Evolutionary conservation across 1,140 invertebrate genomes (phyloP), one percentile per base, ranked within the genome.

Genomic region (Parapsyche elsis): DNA sequence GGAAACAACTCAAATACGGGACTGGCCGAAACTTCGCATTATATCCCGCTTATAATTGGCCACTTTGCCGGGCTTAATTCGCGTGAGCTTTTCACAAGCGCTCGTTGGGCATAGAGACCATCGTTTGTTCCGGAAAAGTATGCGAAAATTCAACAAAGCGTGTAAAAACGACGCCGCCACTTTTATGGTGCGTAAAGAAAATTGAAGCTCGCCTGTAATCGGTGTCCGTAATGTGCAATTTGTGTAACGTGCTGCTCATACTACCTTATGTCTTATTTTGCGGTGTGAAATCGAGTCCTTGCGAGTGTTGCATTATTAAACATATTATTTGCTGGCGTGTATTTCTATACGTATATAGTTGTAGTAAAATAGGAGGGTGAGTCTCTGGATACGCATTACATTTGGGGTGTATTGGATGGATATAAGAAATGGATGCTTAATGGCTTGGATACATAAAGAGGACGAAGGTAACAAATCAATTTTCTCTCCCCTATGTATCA

Each of bases 381-480:
- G 21, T 24, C 21, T 16, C n/a, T n/a, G n/a, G n/a, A 24, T 30
- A 24, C 24, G 23, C 21, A 67, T 67, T 67, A 61, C 16, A 23
- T 9, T 9, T 26, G 23, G 64, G 64, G 45, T 75, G 9, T 24
- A 75, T 46, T 24, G 57, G 16, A 45, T 26, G 44, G 26, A 77
- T 77, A 30, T 19, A 77, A 77, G 10, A 59, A 77, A 77, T 77
- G n/a, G 26, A 53, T 64, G 75, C 30, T 77, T 64, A 77, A 77
- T 77, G 75, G 75, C 16, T 64, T 24, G 75, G 24, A 64, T 64
- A 46, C 64, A 77, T 64, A 77, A 44, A 46, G 26, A 53, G 46
- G 73, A 75, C 23, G 23, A 75, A 59, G 73, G 53, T 57, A 75
- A 73, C 53, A 75, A 75, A 75, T 75, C 73, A 75, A 75, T 75